A percentile compares a stretch with the other conserved stretches of the same genome.
Conservation (phyloP, 2,797 vertebrate species). For the Sorex maritimensis region DNA sequence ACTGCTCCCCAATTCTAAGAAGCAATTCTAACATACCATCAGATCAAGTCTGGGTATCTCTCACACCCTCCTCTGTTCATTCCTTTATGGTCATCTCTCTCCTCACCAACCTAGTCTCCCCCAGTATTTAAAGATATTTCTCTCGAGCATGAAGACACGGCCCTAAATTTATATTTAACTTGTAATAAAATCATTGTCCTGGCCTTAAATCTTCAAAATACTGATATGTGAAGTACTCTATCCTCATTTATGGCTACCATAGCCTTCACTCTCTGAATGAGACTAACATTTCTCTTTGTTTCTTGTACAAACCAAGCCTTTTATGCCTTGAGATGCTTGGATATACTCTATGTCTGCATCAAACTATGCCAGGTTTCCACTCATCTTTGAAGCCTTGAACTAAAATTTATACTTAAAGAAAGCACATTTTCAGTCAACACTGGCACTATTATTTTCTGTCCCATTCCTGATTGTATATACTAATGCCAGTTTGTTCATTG, state of each 20-base stretch:
- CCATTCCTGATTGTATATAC: neutral
- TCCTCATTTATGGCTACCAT: neutral
- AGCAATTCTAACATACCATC: neutral
- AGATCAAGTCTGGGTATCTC: neutral
- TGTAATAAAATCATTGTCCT: neutral
- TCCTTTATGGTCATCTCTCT: neutral
- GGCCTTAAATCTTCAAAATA: neutral
- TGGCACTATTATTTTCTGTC: neutral
- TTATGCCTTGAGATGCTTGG: neutral
- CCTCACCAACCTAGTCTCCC: neutral
- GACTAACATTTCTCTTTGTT: neutral
- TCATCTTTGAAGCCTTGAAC: neutral
- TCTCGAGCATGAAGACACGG: constrained; percentile 2
- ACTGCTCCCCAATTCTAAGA: neutral
- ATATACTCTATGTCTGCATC: neutral
- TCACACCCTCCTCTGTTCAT: neutral
- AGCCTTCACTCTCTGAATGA: neutral
- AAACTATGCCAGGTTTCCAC: neutral
- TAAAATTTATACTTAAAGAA: neutral
- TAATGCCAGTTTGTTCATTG: neutral
- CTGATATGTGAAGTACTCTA: neutral
- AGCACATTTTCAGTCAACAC: no score
- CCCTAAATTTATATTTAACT: neutral
- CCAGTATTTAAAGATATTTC: neutral
- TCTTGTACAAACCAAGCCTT: constrained; percentile 12